Base-by-base conservation (phyloP, 2,113 vertebrate genomes). In the Passer montanus region DNA sequence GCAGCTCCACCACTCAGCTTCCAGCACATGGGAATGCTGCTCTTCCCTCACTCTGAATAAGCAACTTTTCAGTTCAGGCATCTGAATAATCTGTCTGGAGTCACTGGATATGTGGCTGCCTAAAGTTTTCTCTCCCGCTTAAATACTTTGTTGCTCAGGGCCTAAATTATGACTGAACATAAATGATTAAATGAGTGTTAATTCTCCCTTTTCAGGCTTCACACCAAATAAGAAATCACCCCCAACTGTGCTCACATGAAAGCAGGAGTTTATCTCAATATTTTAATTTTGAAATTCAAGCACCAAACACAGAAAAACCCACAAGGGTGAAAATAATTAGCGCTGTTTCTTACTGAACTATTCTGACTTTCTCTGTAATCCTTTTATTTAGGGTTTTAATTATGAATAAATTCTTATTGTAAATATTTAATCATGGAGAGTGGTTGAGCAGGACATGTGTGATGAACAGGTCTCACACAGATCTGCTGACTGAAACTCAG, bases 221-320 rank as follows among this genome's bases (percentile, higher is more conserved):
- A 66, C 37, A 62, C 28, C 37, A 75, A 90, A 46, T 90, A 59
- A 81, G 77, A 84, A 90, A 93, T 80, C 11, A 9, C 60, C 81
- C 53, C 62, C 66, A 72, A 35, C 81, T 26, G 30, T 37, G 30
- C 59, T 92, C 33, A 35, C 58, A 60, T 37, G 62, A 78, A 76
- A 87, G 74, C 4, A 0, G 31, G 49, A 85, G 43, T 90, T 94
- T 89, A 87, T 75, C 87, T 94, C 90, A 85, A 49, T 93, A 83
- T 94, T 95, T 94, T 89, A 8, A 70, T 62, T 87, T 58, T 78
- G 73, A 81, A 93, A 77, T 91, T 73, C 52, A 78, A 91, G 64
- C n/a, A 62, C 4, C n/a, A 49, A 78, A 84, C 0, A 1, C 31
- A 88, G 67, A 62, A 59, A 77, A 91, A 44, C 60, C 55, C 87